These are phyloP conservation scores for Rhombomys opimus DNA, from an alignment of 2,113 vertebrate genomes.

Conservation along the genomic window DNA sequence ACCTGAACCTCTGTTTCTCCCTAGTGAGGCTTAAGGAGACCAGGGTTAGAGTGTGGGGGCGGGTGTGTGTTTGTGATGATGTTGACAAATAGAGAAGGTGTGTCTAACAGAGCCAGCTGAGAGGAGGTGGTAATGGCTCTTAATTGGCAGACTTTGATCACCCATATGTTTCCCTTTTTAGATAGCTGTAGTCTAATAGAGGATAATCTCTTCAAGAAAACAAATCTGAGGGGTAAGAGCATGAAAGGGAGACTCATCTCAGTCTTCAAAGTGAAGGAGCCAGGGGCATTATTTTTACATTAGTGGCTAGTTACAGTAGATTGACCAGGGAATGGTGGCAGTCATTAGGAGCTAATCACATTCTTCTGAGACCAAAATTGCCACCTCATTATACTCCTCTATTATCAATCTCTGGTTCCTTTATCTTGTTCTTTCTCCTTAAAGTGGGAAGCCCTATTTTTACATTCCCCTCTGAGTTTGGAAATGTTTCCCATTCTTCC, in stretches of 20 bases:
- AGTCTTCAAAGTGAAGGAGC: constrained; percentile 84
- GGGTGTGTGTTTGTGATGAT: not conserved
- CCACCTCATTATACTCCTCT: constrained; percentile 74
- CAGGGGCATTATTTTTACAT: constrained; percentile 84
- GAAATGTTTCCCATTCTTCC: constrained; percentile 30
- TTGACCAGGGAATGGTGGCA: constrained; percentile 84
- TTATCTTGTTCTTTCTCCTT: constrained; percentile 35
- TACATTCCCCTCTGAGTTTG: constrained; percentile 15
- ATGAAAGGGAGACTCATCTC: constrained; percentile 82
- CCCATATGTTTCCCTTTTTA: constrained; percentile 82
- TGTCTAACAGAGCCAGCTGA: constrained; percentile 27
- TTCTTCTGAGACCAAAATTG: constrained; percentile 76
- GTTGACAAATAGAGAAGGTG: constrained; percentile 72
- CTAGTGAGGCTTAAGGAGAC: constrained; percentile 43
- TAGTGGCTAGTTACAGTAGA: constrained; percentile 84
- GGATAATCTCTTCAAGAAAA: constrained; percentile 81
- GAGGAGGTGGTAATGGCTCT: constrained; percentile 82
- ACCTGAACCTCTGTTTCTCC: not conserved
- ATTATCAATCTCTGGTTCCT: constrained; percentile 68
- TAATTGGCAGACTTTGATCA: constrained; percentile 88
- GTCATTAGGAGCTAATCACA: constrained; percentile 85
- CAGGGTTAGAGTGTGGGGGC: not conserved
- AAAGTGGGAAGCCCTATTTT: constrained; percentile 51
- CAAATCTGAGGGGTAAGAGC: constrained; percentile 70
- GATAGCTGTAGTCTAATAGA: constrained; percentile 82